These are phyloP conservation scores for Cydia strobilella DNA, from an alignment of 1,140 invertebrate genomes.

Conservation along the genomic window DNA sequence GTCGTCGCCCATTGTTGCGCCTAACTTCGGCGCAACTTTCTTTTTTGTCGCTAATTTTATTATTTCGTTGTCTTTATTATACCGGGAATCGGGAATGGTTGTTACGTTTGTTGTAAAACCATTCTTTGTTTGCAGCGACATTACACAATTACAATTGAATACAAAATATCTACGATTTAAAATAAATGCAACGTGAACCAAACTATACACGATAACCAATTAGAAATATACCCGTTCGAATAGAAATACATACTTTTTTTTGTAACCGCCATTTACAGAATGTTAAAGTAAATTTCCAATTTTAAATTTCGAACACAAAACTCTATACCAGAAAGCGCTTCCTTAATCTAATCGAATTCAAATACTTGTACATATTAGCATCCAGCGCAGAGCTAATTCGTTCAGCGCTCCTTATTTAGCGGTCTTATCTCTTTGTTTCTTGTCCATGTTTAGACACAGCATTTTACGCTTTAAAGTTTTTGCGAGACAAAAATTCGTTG, in stretches of 20 bases:
- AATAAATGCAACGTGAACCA: too few species aligned
- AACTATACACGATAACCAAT: too few species aligned
- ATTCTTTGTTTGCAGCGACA: neutral
- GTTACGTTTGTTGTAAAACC: neutral
- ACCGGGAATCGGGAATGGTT: constrained; percentile 41
- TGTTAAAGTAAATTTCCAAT: neutral
- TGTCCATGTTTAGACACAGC: constrained; percentile 49
- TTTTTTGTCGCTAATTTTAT: constrained; percentile 64
- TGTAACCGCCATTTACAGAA: too few species aligned
- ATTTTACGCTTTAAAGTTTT: constrained; percentile 43
- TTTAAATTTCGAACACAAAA: constrained; percentile 24
- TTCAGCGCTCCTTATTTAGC: constrained; percentile 56
- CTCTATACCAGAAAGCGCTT: neutral
- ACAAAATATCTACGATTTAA: too few species aligned
- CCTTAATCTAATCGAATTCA: constrained; percentile 11
- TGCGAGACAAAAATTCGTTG: constrained; percentile 58
- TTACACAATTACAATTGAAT: neutral
- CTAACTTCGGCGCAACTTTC: constrained; percentile 54
- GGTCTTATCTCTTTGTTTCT: constrained; percentile 65
- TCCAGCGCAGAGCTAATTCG: constrained; percentile 19
- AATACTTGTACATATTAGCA: constrained; percentile 13
- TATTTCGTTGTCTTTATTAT: constrained; percentile 66
- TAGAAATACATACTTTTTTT: too few species aligned
- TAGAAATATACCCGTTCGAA: too few species aligned
- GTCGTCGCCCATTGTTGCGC: constrained; percentile 69